Evolutionary conservation across 2,888 invertebrate species (phyloP), one percentile per base, ranked within the genome.

Genomic region (Hololepta plana): DNA sequence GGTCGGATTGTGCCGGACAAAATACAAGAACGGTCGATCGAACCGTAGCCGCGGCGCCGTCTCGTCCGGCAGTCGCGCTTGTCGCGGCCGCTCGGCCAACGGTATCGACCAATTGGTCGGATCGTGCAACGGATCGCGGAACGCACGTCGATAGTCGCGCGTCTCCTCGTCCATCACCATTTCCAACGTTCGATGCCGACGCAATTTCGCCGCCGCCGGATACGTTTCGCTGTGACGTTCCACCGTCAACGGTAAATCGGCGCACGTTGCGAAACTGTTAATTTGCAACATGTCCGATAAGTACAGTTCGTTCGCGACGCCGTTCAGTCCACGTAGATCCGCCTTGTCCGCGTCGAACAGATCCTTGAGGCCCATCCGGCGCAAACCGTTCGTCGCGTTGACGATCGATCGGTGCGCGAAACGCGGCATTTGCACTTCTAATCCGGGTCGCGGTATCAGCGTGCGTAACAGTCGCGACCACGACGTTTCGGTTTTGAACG

Each of bases 1-100:
- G n/a, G 85, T 77, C 2, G 85, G 87, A 53, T 87, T 87, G 53
- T 88, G 87, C 45, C 87, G 65, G 8, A 87, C 80, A 40, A 84
- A 77, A 52, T 80, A 88, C 13, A 88, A 59, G 62, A 88, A 88
- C 1, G 87, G 87, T 45, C 84, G 64, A 43, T 88, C 85, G 47
- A 84, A 76, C 41, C 79, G 71, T 45, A 88, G 60, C 45, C 84
- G 62, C 4, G 76, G 79, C 10, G 62, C 59, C 4, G 76, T 77
- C 10, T 62, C 59, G 25, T 79, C 71, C 0, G 75, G 75, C 8
- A 73, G 53, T 15, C 75, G 60, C 3, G 75, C 75, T 40, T 77
- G 76, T 38, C 76, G 56, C 2, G 77, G 77, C 29, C 77, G 56
- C 14, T 75, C 52, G 10, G 75, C 71, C 26, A 77, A 45, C 1